Evolutionary conservation across 2,888 invertebrate species (phyloP).

Genomic region (Troides oblongomaculatus): DNA sequence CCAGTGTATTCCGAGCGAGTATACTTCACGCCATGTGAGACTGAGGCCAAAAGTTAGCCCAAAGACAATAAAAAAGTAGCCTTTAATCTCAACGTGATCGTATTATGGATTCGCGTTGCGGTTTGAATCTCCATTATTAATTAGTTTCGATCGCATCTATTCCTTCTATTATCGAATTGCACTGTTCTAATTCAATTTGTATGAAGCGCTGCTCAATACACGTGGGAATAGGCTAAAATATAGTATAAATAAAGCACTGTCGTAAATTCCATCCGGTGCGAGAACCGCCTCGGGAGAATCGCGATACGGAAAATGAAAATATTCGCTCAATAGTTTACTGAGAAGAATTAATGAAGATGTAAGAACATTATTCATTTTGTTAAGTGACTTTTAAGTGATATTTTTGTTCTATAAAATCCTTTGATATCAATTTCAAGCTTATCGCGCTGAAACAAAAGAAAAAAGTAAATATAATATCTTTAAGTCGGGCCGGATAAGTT

Average conservation of each 20-base stretch:
- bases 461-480: conserved; percentile 55
- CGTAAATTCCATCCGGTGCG: conserved; percentile 54
- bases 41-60: too few relatives aligned
- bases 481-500: conserved; percentile 57
- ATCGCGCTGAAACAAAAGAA: conserved; percentile 30
- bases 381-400: not conserved
- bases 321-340: too few relatives aligned
- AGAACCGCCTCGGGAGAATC: conserved; percentile 54
- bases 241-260: conserved; percentile 49
- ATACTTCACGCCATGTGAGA: too few relatives aligned
- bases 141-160: conserved; percentile 33
- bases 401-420: not conserved
- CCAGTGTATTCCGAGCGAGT: too few relatives aligned
- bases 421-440: not conserved
- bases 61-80: too few relatives aligned
- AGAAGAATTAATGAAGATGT: not conserved
- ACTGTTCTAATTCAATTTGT: conserved; percentile 22
- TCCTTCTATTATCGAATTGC: conserved; percentile 36
- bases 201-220: conserved; percentile 33
- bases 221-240: conserved; percentile 37
- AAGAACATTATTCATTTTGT: not conserved
- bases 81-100: not conserved
- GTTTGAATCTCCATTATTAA: conserved; percentile 52
- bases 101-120: conserved; percentile 49
- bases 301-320: conserved; percentile 33